Percentiles rank a stretch among this genome's conserved stretches.
Conservation (phyloP, 2,797 vertebrate genomes). For the Phoeniculus purpureus region DNA sequence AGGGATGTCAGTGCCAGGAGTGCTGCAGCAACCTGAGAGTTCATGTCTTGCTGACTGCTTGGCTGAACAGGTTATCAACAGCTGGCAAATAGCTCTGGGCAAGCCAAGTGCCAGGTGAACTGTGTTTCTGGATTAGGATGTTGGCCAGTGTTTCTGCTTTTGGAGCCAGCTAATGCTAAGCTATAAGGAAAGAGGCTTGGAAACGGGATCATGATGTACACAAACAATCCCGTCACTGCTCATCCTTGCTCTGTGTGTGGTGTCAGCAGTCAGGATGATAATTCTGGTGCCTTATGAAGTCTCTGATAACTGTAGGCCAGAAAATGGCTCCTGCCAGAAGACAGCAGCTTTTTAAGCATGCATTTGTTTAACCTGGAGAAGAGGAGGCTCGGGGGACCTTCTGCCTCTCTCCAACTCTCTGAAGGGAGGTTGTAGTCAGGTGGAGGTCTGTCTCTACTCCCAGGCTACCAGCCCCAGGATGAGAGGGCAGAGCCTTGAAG, state of each 20-base stretch:
- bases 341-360: background rate
- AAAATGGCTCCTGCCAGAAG: background rate
- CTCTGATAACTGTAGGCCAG: background rate
- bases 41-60: accelerated
- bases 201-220: background rate
- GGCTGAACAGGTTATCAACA: background rate
- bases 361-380: background rate
- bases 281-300: background rate
- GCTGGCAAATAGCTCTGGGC: background rate
- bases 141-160: background rate
- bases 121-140: background rate
- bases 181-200: background rate
- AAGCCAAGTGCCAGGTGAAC: background rate
- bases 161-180: background rate
- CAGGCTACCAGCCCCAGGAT: too few species aligned
- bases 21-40: background rate
- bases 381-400: too few species aligned
- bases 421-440: too few species aligned
- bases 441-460: too few species aligned
- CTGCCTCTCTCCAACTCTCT: too few species aligned
- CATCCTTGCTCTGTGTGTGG: accelerated
- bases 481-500: too few species aligned
- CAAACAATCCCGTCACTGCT: background rate
- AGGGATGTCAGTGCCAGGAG: accelerated
- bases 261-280: background rate